Evolutionary conservation across 2,797 vertebrate species (phyloP), one percentile per base, ranked within the genome.

Genomic region (Gambelia wislizenii): DNA sequence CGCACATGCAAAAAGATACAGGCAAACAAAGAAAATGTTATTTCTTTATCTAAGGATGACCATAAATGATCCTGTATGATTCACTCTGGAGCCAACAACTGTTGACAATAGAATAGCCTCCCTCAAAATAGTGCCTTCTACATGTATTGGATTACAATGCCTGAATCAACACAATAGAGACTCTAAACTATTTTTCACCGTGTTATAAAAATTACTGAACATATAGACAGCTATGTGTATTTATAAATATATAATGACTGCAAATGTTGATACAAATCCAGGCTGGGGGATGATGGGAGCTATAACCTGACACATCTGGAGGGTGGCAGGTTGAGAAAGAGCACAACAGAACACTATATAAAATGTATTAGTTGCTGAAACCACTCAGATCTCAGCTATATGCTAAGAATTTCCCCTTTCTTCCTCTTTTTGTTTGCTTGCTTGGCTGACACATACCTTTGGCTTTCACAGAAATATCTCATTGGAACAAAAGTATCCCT

Each of bases 371-470:
- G 92, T 83, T 67, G 61, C 74, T 92, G 89, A 82, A 92, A 94
- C 84, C 33, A 67, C 30, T 33, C 89, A 95, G 91, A 95, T 95
- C 91, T 95, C 93, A 95, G 95, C 94, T 94, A 92, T 56, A 47
- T 77, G 14, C 22, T 87, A 70, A 49, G 92, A 88, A 74, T 0
- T 5, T 49, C 89, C 94, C 88, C 90, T 95, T 93, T 94, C 89
- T 93, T 39, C 84, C 87, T 86, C 84, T 83, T 72, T 1, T 67
- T 78, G 16, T 91, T 92, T 93, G 92, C 90, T 92, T 92, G 92
- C 54, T 93, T 85, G 75, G 64, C 1, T 89, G 82, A 90, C 81
- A 94, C n/a, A 4, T 52, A 30, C 49, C 20, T 1, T 87, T 52
- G 61, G 13, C 59, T 93, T 90, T 84, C 89, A 83, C 54, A 83